These are phyloP conservation scores for Ellobium chinense DNA, from an alignment of 2,888 invertebrate genomes.

Conservation along the genomic window DNA sequence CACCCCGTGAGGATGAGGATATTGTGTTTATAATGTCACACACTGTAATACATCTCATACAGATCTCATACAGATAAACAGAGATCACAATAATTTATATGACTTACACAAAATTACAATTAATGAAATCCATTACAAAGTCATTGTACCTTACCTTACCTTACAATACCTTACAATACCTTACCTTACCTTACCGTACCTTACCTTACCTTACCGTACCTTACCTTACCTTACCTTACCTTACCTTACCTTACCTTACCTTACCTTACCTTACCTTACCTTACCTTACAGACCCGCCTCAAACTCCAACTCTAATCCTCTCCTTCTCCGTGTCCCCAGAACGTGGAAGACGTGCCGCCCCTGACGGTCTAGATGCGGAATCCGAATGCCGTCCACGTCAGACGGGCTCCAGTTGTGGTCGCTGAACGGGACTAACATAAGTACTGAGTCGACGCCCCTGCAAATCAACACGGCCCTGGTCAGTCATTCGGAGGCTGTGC, in stretches of 20 bases:
- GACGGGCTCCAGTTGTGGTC: not conserved
- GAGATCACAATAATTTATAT: too few species aligned
- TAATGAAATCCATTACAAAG: too few species aligned
- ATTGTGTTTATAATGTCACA: too few species aligned
- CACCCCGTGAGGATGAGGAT: too few species aligned
- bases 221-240: not conserved
- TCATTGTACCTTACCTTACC: not conserved
- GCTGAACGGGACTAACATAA: not conserved
- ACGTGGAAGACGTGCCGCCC: too few species aligned
- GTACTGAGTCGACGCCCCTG: not conserved
- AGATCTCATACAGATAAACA: too few species aligned
- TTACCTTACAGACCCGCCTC: too few species aligned
- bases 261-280: not conserved
- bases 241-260: not conserved
- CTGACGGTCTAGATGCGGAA: too few species aligned
- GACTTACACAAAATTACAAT: too few species aligned
- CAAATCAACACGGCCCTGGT: slow-evolving; percentile 9
- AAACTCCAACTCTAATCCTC: too few species aligned
- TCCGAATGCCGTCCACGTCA: not conserved
- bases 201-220: not conserved
- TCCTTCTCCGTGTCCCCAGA: too few species aligned
- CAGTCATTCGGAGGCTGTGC: slow-evolving; percentile 29
- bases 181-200: not conserved
- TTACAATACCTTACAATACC: not conserved
- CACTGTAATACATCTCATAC: too few species aligned